Conservation (phyloP, 2,797 vertebrate species). For the Psittacula echo region DNA sequence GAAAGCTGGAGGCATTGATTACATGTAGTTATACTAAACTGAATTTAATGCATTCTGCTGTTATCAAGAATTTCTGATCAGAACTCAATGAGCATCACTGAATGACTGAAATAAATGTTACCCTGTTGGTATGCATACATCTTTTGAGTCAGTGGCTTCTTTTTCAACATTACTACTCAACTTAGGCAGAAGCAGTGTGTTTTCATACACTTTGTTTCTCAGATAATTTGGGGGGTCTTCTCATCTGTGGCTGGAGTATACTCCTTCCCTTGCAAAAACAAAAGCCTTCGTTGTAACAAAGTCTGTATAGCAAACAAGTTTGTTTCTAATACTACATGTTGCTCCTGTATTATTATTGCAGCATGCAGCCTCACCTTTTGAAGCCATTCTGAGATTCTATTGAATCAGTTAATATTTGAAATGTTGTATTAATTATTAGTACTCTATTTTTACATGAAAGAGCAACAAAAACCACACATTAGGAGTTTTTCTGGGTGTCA, state of each 20-base stretch:
- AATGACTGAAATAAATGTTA: background rate
- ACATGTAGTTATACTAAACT: background rate
- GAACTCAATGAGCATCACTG: background rate
- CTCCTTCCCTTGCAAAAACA: background rate
- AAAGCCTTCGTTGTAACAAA: background rate
- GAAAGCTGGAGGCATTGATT: background rate
- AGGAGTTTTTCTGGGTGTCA: background rate
- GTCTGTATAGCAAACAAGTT: background rate
- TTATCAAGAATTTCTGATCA: background rate
- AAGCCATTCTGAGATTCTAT: background rate
- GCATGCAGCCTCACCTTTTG: background rate
- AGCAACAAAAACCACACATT: background rate
- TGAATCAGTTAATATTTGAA: background rate
- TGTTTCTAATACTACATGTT: background rate
- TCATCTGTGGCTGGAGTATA: background rate
- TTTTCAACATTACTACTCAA: background rate
- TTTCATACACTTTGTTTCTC: background rate
- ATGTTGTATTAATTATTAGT: background rate
- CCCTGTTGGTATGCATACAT: background rate
- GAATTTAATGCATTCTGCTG: background rate
- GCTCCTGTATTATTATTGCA: background rate
- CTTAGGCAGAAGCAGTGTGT: background rate
- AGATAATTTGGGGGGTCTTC: background rate
- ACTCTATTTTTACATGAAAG: background rate
- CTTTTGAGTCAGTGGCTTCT: background rate